Evolutionary conservation across 2,113 vertebrate species (phyloP).

Genomic region (Pterocles gutturalis): DNA sequence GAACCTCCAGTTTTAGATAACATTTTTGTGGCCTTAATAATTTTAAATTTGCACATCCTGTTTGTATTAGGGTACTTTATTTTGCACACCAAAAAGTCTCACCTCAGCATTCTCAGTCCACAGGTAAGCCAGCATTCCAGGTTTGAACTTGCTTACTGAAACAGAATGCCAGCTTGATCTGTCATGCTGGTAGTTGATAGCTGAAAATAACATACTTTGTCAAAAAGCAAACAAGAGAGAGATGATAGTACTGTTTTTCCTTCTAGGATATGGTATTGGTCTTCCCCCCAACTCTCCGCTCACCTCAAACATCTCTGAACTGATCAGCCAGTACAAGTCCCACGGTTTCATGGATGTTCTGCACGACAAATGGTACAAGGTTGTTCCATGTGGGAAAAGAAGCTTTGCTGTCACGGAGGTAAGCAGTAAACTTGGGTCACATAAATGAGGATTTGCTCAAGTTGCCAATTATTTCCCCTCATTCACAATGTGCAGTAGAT

Average conservation of each 20-base stretch:
- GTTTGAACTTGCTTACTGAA: neutral
- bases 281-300: slow-evolving; percentile 94
- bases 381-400: slow-evolving; percentile 95
- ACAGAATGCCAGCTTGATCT: neutral
- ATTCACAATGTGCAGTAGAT: neutral
- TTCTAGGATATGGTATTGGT: slow-evolving; percentile 94
- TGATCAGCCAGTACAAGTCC: slow-evolving; percentile 97
- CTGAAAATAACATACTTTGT: neutral
- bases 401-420: slow-evolving; percentile 97
- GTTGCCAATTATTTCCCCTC: neutral
- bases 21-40: neutral
- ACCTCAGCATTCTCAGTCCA: neutral
- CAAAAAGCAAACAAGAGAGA: neutral
- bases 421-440: neutral
- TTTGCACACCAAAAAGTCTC: neutral
- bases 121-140: neutral
- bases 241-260: slow-evolving; percentile 2
- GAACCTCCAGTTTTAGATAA: neutral
- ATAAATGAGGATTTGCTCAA: neutral
- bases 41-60: neutral
- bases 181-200: accelerated
- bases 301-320: slow-evolving; percentile 95
- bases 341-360: slow-evolving; percentile 97
- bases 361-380: slow-evolving; percentile 99
- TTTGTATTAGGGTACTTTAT: neutral